Base-by-base conservation (phyloP, 1,140 invertebrate genomes). In the Pissodes strobi region DNA sequence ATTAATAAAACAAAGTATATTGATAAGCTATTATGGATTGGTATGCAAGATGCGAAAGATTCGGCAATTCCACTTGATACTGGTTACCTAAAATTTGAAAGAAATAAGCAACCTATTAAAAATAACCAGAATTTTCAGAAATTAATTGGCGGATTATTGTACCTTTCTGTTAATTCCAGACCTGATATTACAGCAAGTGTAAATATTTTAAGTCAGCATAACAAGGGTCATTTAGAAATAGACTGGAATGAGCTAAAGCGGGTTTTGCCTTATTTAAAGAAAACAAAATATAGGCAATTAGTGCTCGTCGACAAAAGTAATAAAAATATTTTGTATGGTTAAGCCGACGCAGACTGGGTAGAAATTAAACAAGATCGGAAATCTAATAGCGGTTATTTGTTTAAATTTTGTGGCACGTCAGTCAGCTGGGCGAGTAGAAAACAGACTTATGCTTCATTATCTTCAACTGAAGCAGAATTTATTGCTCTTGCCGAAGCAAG, bases 391-490 rank as follows among this genome's bases (percentile, higher is more conserved):
- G n/a, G n/a, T n/a, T n/a, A n/a, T n/a, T 70, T 34, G 69, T 76
- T 58, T 38, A 51, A 65, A 8, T 39, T 74, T 10, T 60, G 39
- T 52, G 71, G 70, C 9, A 43, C 46, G 17, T 38, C 62, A 13
- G 61, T 78, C 17, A 67, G 68, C 2, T 77, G 71, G 71, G 45
- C 56, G 25, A 53, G 55, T 23, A 64, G 65, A 30, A 79, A 78
- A 23, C 77, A 79, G 53, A 51, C 48, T 23, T 70, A 48, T 21
- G 68, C 77, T 1, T 57, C 74, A 12, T 51, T 77, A n/a, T 74
- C 69, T 22, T 77, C 69, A 17, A 80, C 76, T 15, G 79, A 82
- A 69, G 73, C 79, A 21, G 80, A 82, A 58, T 76, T 69, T 73
- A 43, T 77, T 4, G 69, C 76, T 37, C 68, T 66, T 12, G 62